Evolutionary conservation across 1,140 invertebrate species (phyloP), one percentile per base, ranked within the genome.

Genomic region (Armadillidium nasatum): DNA sequence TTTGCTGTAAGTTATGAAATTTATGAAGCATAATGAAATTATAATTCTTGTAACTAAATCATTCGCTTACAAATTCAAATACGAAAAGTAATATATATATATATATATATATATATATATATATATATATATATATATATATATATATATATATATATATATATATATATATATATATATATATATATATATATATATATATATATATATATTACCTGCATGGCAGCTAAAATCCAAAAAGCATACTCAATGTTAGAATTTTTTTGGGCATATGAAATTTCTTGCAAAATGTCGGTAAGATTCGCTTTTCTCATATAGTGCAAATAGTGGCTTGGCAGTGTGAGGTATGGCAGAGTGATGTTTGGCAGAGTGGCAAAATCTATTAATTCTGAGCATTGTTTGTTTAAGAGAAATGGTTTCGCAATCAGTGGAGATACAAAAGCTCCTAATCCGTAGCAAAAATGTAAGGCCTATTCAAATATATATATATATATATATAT

Each of bases 361-460:
- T n/a, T n/a, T n/a, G n/a, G n/a, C n/a, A n/a, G n/a, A n/a, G n/a
- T n/a, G n/a, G n/a, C n/a, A n/a, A n/a, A 9, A 83, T 81, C 19
- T 72, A 73, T 23, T 75, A 71, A 43, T 45, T 71, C 45, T 54
- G 77, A 71, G 73, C 76, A 79, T 74, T 74, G 72, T 74, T 81
- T 76, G 80, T 87, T 87, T 7, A 87, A 82, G 13, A 88, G 82
- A 77, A 87, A 88, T 0, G 86, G 85, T 22, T 87, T 85, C 6
- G 85, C 86, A 19, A 87, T 86, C 84, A 88, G 84, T 7, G 87
- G 87, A 45, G 86, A 87, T 3, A 87, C 76, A 76, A 88, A 87
- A 4, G 87, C 87, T 6, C 87, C 87, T 0, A 87, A n/a, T n/a
- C n/a, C n/a, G n/a, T n/a, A n/a, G n/a, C n/a, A n/a, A n/a, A n/a